These are phyloP conservation scores for Gymnorhina tibicen DNA, from an alignment of 2,113 vertebrate species.

Conservation along the genomic window DNA sequence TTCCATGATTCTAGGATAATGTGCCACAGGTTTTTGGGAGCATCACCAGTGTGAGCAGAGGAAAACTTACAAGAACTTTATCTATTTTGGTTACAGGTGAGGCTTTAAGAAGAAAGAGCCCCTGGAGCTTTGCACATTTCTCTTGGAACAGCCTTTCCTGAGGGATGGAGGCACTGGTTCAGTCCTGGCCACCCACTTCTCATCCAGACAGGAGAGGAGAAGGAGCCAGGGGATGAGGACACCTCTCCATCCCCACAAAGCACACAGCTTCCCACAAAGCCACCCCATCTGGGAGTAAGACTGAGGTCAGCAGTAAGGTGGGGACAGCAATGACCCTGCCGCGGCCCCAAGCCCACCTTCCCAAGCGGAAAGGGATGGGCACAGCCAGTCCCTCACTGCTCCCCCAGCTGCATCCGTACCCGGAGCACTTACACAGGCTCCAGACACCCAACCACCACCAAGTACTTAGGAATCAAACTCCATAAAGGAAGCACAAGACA, in stretches of 20 bases:
- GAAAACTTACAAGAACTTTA: neutral
- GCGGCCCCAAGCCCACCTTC: neutral
- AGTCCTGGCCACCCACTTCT: neutral
- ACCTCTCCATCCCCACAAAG: neutral
- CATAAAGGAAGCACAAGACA: constrained; percentile 20
- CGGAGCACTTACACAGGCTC: neutral
- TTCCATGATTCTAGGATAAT: neutral
- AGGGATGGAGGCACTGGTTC: neutral
- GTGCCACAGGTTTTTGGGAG: neutral
- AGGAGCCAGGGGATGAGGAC: fast-evolving
- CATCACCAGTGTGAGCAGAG: neutral
- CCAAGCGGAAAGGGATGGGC: neutral
- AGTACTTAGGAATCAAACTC: constrained; percentile 23
- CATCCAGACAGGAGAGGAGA: neutral
- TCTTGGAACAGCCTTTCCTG: neutral
- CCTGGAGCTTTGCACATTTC: neutral
- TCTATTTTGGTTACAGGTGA: neutral
- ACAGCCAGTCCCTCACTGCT: neutral
- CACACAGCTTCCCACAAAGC: neutral
- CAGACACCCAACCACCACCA: neutral
- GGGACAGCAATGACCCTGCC: neutral
- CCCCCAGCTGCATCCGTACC: neutral
- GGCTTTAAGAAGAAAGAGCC: neutral
- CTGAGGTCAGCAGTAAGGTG: neutral
- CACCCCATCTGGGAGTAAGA: neutral